These are phyloP conservation scores for Diaprepes abbreviatus DNA, from an alignment of 2,888 invertebrate genomes.

Conservation along the genomic window DNA sequence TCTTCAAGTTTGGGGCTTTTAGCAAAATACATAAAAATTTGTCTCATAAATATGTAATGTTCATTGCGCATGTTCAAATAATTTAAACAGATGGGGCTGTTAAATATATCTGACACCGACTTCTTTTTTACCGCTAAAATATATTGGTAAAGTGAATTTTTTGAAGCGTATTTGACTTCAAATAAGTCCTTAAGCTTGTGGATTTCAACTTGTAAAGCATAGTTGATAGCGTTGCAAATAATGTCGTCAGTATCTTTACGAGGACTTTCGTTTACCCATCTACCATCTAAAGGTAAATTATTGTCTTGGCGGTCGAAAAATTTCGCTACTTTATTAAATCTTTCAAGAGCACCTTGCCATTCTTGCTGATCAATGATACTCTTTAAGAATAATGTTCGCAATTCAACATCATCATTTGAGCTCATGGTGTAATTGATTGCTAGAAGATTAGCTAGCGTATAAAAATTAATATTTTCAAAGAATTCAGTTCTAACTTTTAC, in stretches of 20 bases:
- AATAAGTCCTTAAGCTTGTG: slow-evolving; percentile 42
- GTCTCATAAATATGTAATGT: slow-evolving; percentile 68
- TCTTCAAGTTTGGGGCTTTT: background rate
- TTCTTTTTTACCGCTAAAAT: slow-evolving; percentile 65
- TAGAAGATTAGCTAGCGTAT: slow-evolving; percentile 57
- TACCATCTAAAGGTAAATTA: slow-evolving; percentile 60
- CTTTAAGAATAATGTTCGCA: slow-evolving; percentile 22
- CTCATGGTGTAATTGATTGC: slow-evolving; percentile 67
- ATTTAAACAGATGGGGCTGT: slow-evolving; percentile 71
- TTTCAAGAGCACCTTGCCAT: slow-evolving; percentile 28
- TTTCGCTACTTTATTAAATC: slow-evolving; percentile 24
- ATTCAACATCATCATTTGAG: slow-evolving; percentile 61
- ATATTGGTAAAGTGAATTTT: slow-evolving; percentile 69
- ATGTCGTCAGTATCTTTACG: slow-evolving; percentile 15
- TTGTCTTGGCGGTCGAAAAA: slow-evolving; percentile 2
- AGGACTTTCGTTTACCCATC: slow-evolving; percentile 60
- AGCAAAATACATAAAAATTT: slow-evolving; percentile 10
- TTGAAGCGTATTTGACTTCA: slow-evolving; percentile 29
- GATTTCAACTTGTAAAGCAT: slow-evolving; percentile 49
- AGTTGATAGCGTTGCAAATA: slow-evolving; percentile 47
- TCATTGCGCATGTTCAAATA: slow-evolving; percentile 69
- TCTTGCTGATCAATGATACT: slow-evolving; percentile 17
- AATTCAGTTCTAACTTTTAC: slow-evolving; percentile 25
- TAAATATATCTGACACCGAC: slow-evolving; percentile 68
- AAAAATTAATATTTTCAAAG: slow-evolving; percentile 29